Evolutionary conservation across 2,113 vertebrate species (phyloP).

Genomic region (Dolichotis patagonum): DNA sequence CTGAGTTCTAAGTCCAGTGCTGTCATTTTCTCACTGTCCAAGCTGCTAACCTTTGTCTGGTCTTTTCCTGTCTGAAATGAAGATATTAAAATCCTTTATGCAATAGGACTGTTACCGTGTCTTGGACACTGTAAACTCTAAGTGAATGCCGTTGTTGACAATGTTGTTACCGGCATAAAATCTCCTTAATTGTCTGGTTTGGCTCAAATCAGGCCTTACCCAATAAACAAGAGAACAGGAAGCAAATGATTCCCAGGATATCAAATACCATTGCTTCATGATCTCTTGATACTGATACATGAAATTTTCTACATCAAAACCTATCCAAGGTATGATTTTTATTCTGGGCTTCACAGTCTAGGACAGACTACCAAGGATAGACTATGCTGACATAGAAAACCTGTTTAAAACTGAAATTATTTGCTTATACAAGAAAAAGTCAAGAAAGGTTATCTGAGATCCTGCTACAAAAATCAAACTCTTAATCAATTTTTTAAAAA

Average conservation of each 20-base stretch:
- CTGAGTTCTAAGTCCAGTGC: not conserved
- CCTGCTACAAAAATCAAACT: not conserved
- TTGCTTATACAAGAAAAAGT: not conserved
- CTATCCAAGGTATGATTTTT: not conserved
- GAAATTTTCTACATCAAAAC: not conserved
- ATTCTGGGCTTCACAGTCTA: not conserved
- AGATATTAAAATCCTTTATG: not conserved
- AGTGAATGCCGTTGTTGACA: not conserved
- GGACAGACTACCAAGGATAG: not conserved
- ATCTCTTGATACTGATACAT: not conserved
- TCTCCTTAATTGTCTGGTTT: not conserved
- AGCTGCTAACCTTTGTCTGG: not conserved
- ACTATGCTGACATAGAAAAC: not conserved
- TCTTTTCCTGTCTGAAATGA: slow-evolving; percentile 12
- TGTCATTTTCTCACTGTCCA: not conserved
- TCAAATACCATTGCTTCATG: not conserved
- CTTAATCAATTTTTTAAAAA: slow-evolving; percentile 5
- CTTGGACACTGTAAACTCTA: not conserved
- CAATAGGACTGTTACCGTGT: not conserved
- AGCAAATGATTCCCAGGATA: not conserved
- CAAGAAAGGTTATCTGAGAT: not conserved
- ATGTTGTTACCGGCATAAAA: not conserved
- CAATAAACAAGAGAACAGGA: not conserved
- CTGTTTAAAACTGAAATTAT: slow-evolving; percentile 2
- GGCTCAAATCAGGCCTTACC: not conserved